Evolutionary conservation across 2,888 invertebrate genomes (phyloP), one percentile per base, ranked within the genome.

Genomic region (Orthosia incerta): DNA sequence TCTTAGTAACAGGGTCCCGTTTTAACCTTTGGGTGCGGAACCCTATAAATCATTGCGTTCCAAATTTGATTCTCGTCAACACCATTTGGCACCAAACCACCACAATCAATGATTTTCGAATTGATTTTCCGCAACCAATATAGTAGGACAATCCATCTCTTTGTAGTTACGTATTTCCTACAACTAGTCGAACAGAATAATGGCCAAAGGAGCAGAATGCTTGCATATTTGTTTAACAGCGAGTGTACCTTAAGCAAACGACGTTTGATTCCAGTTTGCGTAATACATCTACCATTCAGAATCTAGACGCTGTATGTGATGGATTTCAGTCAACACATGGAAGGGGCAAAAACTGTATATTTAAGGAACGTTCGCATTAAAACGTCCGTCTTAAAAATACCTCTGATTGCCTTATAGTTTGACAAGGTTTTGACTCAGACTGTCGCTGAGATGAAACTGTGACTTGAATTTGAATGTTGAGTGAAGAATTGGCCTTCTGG

Each of bases 111-210:
- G 31, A 53, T 59, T 31, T n/a, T 11, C n/a, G 3, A 50, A 50
- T 26, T n/a, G n/a, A 31, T n/a, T 64, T 7, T 26, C 11, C 16
- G 2, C 48, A 48, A 4, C 13, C 26, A 26, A n/a, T 18, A n/a
- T 26, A 48, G 15, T 4, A 26, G 15, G 13, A n/a, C 11, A 16
- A 63, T 15, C 5, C 15, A 26, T 26, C 5, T n/a, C 11, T 26
- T n/a, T 63, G 53, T 16, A 16, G n/a, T 16, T 20, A n/a, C n/a
- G 12, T 5, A 26, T 48, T 48, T 26, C 26, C 26, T 11, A 15
- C 15, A 50, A n/a, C 23, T 26, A n/a, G 48, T 50, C 50, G 39
- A 57, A 59, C 23, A 18, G 59, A 66, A 66, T 59, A 23, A 18
- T 23, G 5, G 2, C 59, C 18, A 66, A 23, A 60, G 15, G 18